A percentile compares a stretch with the other conserved stretches of the same genome.
These are phyloP conservation scores for Actinernus sp. DNA, from an alignment of 92 coral and sea anemone species.

Conservation along the genomic window DNA sequence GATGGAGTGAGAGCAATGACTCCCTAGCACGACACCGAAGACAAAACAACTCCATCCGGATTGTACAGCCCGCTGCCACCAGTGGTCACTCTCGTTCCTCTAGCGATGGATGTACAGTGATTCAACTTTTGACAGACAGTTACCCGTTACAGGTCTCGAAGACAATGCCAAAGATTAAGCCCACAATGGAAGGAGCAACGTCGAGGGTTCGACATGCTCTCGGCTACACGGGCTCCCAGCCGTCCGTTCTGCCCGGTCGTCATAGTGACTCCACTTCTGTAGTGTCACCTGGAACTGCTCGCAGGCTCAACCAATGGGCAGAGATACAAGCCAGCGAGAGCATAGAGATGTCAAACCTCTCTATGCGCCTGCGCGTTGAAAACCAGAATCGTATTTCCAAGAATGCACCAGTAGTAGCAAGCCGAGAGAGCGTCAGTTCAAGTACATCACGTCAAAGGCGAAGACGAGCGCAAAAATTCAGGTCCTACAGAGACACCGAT, in stretches of 20 bases:
- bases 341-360: constrained; percentile 50
- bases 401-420: constrained; percentile 29
- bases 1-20: constrained; percentile 84
- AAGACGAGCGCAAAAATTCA: constrained; percentile 65
- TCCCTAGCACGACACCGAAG: constrained; percentile 79
- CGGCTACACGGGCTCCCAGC: constrained; percentile 5
- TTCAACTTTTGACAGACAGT: constrained; percentile 72
- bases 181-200: constrained; percentile 10
- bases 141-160: constrained; percentile 85
- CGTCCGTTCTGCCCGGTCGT: constrained; percentile 1
- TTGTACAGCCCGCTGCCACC: background rate
- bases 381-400: constrained; percentile 4
- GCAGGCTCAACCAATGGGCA: constrained; percentile 85
- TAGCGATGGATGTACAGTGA: constrained; percentile 77
- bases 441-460: constrained; percentile 33
- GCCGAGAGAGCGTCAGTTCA: constrained; percentile 37
- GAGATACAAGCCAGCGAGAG: constrained; percentile 49
- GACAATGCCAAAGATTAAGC: constrained; percentile 29
- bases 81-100: constrained; percentile 71
- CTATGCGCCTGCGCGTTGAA: background rate
- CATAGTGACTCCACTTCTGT: constrained; percentile 60
- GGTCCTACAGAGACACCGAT: constrained; percentile 82
- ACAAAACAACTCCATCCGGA: background rate
- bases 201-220: constrained; percentile 11
- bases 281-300: constrained; percentile 81